Percentiles rank a stretch among this genome's conserved stretches.
Evolutionary conservation across 2,797 vertebrate genomes (phyloP).

Genomic region (Vipera ursinii): DNA sequence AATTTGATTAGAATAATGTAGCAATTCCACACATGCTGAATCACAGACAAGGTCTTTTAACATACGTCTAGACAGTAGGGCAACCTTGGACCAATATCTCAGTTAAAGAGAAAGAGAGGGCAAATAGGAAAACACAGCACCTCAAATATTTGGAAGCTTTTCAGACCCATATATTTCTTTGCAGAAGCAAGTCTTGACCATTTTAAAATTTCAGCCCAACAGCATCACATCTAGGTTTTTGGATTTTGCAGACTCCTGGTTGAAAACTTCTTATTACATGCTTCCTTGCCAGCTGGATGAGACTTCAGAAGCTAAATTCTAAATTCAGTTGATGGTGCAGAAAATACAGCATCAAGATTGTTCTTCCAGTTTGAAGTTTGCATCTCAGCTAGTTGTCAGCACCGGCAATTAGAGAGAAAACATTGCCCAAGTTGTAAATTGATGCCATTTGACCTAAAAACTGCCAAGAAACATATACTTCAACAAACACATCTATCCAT

Average conservation of each 20-base stretch:
- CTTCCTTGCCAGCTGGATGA: slow-evolving; percentile 7
- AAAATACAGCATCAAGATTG: slow-evolving; percentile 8
- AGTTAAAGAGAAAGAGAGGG: not conserved
- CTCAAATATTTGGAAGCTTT: not conserved
- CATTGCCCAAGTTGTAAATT: slow-evolving; percentile 31
- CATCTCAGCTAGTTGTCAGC: slow-evolving; percentile 30
- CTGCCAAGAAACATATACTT: slow-evolving; percentile 14
- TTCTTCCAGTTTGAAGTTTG: not conserved
- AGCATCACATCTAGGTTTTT: not conserved
- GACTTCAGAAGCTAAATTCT: slow-evolving; percentile 36
- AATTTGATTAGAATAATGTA: slow-evolving; percentile 12
- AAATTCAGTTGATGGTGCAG: slow-evolving; percentile 38
- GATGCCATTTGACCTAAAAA: slow-evolving; percentile 41
- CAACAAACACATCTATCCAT: slow-evolving; percentile 20
- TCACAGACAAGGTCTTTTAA: slow-evolving; percentile 35
- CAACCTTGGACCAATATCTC: not conserved
- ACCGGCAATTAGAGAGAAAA: not conserved
- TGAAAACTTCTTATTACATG: not conserved
- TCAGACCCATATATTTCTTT: not conserved
- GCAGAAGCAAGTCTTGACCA: not conserved
- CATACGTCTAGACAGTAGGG: slow-evolving; percentile 11
- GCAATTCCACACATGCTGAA: slow-evolving; percentile 28
- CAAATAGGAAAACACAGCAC: not conserved
- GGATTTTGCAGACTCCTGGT: not conserved
- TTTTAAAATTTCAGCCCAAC: not conserved